A percentile compares a stretch with the other conserved stretches of the same genome.
Evolutionary conservation across 53 echinoderm and acorn worm genomes (phyloP).

Genomic region (Pentamera pediparva): DNA sequence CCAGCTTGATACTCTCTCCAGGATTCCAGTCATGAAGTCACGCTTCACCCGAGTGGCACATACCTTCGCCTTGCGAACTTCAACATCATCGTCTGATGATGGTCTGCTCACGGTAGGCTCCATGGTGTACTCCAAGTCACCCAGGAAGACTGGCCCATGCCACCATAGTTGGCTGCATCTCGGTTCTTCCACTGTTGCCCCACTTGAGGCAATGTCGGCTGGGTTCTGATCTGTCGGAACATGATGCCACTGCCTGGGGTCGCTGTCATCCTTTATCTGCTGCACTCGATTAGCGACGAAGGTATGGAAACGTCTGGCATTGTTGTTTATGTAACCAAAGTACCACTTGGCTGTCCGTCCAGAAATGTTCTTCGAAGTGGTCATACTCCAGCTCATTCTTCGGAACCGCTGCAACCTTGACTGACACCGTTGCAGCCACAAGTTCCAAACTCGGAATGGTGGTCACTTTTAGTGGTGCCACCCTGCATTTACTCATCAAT

Average conservation of each 20-base stretch:
- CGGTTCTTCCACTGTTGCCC: neutral
- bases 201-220: slow-evolving; percentile 7
- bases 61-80: neutral
- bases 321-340: slow-evolving; percentile 23
- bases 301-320: slow-evolving; percentile 23
- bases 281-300: slow-evolving; percentile 29
- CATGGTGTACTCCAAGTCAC: neutral
- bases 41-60: neutral
- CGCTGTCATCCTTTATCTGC: slow-evolving; percentile 9
- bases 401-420: neutral
- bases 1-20: slow-evolving; percentile 1
- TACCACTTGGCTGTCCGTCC: slow-evolving; percentile 30
- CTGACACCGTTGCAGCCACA: slow-evolving; percentile 15
- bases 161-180: neutral
- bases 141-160: slow-evolving; percentile 9
- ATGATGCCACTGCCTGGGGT: slow-evolving; percentile 26
- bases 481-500: slow-evolving; percentile 29
- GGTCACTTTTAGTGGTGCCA: slow-evolving; percentile 9
- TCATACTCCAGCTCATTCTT: slow-evolving; percentile 7
- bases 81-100: neutral
- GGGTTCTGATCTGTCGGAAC: slow-evolving; percentile 5
- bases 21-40: neutral
- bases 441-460: slow-evolving; percentile 27
- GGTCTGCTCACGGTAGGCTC: neutral
- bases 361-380: slow-evolving; percentile 23